A percentile compares a stretch with the other conserved stretches of the same genome.
These are phyloP conservation scores for Gryllus longicercus DNA, from an alignment of 2,888 invertebrate species.

Conservation along the genomic window DNA sequence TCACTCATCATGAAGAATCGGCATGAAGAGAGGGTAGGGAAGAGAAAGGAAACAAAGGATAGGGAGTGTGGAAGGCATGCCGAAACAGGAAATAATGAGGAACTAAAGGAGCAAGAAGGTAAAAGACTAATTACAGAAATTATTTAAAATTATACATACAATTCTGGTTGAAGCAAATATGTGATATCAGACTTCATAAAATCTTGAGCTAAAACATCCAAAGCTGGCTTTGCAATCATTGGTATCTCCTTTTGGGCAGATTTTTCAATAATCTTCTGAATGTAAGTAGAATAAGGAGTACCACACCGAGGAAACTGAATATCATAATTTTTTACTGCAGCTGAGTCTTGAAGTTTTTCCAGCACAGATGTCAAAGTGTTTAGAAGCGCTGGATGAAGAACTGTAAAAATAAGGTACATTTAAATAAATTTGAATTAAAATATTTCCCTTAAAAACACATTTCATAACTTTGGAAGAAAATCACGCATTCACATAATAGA, in stretches of 20 bases:
- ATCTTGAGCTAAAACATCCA: slow-evolving; percentile 41
- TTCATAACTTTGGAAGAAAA: no score
- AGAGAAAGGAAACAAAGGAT: no score
- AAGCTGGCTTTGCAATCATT: slow-evolving; percentile 28
- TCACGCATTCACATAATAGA: no score
- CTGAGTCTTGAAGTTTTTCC: slow-evolving; percentile 40
- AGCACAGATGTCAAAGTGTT: slow-evolving; percentile 37
- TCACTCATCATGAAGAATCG: no score
- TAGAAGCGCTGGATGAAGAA: neutral
- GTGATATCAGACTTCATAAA: slow-evolving; percentile 43
- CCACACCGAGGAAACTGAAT: slow-evolving; percentile 43
- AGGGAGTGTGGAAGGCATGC: no score
- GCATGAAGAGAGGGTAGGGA: no score
- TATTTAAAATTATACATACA: slow-evolving; percentile 40
- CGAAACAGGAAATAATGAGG: no score
- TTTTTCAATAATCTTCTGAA: slow-evolving; percentile 40
- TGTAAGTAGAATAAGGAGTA: slow-evolving; percentile 44
- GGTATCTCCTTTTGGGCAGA: slow-evolving; percentile 31
- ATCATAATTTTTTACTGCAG: slow-evolving; percentile 37
- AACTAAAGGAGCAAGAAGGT: no score
- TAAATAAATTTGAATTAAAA: no score
- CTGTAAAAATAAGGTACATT: no score
- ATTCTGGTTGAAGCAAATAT: slow-evolving; percentile 42
- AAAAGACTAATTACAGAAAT: slow-evolving; percentile 19
- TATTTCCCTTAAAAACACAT: no score